Percentiles rank a stretch among this genome's conserved stretches.
Conservation (phyloP, 23 tunicate species). For the Halocynthia roretzi region DNA sequence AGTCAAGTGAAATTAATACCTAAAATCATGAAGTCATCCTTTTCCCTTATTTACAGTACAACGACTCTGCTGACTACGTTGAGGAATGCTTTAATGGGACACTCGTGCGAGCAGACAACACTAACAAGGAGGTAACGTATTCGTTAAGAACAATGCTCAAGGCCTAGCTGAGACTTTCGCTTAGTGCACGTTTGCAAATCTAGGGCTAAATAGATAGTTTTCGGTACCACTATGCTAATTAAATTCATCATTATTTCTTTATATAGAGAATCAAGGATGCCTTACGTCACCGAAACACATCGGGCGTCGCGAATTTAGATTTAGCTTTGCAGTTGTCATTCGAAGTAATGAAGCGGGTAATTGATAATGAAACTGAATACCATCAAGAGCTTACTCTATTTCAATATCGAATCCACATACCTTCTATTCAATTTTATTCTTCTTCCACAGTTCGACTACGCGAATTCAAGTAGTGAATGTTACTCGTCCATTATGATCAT, state of each 20-base stretch:
- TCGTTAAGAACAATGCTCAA: too few relatives aligned
- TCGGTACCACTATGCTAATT: too few relatives aligned
- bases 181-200: too few relatives aligned
- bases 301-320: conserved; percentile 42
- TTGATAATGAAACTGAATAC: background rate
- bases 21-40: too few relatives aligned
- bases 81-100: conserved; percentile 68
- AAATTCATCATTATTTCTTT: too few relatives aligned
- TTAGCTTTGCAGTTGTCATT: conserved; percentile 36
- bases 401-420: too few relatives aligned
- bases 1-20: too few relatives aligned
- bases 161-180: too few relatives aligned
- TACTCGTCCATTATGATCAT: conserved; percentile 46
- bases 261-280: conserved; percentile 44
- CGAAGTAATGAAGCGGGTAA: conserved; percentile 36
- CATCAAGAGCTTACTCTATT: too few relatives aligned
- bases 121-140: conserved; percentile 55
- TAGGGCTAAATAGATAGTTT: too few relatives aligned
- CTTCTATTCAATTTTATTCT: background rate
- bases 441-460: conserved; percentile 7
- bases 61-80: conserved; percentile 22
- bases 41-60: conserved; percentile 44
- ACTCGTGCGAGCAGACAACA: conserved; percentile 50
- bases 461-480: conserved; percentile 11
- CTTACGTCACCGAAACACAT: conserved; percentile 19